Evolutionary conservation across 2,113 vertebrate species (phyloP), one percentile per base, ranked within the genome.

Genomic region (Echinops telfairi): DNA sequence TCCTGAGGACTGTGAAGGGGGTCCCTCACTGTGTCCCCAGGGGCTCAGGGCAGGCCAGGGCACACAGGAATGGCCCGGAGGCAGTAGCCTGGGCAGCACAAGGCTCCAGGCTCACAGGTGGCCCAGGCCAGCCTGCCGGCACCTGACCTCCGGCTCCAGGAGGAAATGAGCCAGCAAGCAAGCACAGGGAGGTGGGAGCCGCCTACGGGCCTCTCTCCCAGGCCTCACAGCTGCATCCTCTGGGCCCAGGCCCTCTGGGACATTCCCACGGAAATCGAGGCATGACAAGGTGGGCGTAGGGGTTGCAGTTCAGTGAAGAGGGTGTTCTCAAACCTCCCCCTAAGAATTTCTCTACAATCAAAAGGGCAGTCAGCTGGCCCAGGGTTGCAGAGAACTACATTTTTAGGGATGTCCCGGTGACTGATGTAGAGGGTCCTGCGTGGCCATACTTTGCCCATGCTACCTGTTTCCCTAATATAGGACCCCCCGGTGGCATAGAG

Each of bases 151-250:
- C 68, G 64, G 78, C 29, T 22, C 15, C 16, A 3, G 60, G 79
- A 77, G 83, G 93, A 88, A 95, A 60, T 1, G 6, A 40, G 20
- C 87, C 87, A 31, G 76, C 90, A 53, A 62, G 40, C 40, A 40
- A 7, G 40, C 4, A 40, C 40, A 40, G 40, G 78, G 66, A 12
- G 73, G 76, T 77, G 94, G 81, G 84, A 95, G 87, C 71, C 12
- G 22, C 58, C 83, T 53, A 84, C 6, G 58, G 89, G 92, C 75
- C 82, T 40, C 0, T 89, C 94, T 96, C 94, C 93, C 95, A 95
- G 93, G 92, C 77, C 71, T 33, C 87, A 70, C 94, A 95, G 94
- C 93, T 91, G 95, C 94, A 77, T 90, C 93, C 94, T 95, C 66
- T 19, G 20, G n/a, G 71, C 78, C 71, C 95, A 79, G 38, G 58